phyloP scores from a whole-genome alignment of 2,113 vertebrate species.

The Labrus mixtus region DNA sequence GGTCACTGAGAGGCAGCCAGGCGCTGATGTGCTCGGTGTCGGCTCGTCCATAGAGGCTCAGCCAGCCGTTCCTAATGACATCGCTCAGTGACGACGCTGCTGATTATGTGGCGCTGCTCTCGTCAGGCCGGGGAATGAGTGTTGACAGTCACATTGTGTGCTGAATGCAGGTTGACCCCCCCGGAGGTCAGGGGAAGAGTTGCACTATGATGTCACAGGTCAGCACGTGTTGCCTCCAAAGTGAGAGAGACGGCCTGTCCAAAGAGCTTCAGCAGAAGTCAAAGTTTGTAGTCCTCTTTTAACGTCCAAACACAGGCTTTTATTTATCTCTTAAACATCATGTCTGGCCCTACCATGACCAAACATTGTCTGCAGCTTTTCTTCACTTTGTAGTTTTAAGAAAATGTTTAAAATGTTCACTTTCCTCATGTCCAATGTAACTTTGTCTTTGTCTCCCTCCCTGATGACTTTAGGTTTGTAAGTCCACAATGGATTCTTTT shows the following conservation, averaged over 20 bases:
- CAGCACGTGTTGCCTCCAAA: conserved; percentile 46
- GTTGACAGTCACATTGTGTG: conserved; percentile 65
- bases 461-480: no score
- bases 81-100: conserved; percentile 35
- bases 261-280: background rate
- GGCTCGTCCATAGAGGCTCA: conserved; percentile 53
- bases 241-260: conserved; percentile 21
- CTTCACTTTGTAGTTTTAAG: background rate
- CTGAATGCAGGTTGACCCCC: conserved; percentile 45
- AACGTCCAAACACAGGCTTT: background rate
- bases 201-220: conserved; percentile 67
- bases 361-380: no score
- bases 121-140: conserved; percentile 47
- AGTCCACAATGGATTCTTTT: no score
- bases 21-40: conserved; percentile 29
- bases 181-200: conserved; percentile 46
- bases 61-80: conserved; percentile 62
- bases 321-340: no score
- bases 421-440: no score
- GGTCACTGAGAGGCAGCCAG: conserved; percentile 42
- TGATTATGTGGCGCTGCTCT: conserved; percentile 49
- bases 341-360: no score
- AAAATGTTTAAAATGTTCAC: no score
- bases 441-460: no score
- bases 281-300: background rate